Base-by-base conservation (phyloP, 2,797 vertebrate genomes). In the Hoplostethus mediterraneus region DNA sequence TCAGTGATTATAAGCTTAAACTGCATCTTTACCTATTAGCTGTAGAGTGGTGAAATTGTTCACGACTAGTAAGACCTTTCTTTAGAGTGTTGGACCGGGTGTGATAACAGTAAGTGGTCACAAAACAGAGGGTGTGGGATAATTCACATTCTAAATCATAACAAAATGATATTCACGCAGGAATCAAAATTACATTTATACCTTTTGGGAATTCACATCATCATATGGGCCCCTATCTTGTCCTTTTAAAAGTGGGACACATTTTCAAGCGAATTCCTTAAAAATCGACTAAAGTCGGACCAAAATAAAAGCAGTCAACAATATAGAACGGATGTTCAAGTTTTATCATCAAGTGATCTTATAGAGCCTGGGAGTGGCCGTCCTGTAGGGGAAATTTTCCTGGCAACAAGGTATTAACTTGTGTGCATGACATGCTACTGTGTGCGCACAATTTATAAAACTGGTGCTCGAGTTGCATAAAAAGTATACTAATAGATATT, bases 141-240 rank as follows among this genome's bases (percentile, higher is more conserved):
- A 54, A 58, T 80, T 89, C 75, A 85, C 65, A 82, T 79, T 80
- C 73, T 79, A 84, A 61, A 47, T 63, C 64, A 61, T 16, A 76
- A 69, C 81, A 83, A 63, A 78, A 78, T 73, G 75, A 81, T 16
- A 70, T 4, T 82, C 58, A 81, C 52, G 53, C 58, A 60, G 66
- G 58, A 77, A 83, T 63, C 65, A 79, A 66, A 67, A 45, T 67
- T 68, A 67, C 82, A 88, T 88, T 79, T 85, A 89, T 83, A 90
- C 67, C 55, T 44, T 57, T 67, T 70, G 71, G 68, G 47, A 80
- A 62, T 67, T 61, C 57, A 68, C 48, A 40, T 45, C 63, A 51
- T 45, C 40, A 48, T 73, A 71, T 8, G 42, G 73, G 66, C 55
- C 64, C 59, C 77, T 74, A 45, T 56, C 71, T 54, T 44, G 40